A percentile compares a stretch with the other conserved stretches of the same genome.
phyloP scores from a whole-genome alignment of 2,113 vertebrate species.

The Aegypius monachus region DNA sequence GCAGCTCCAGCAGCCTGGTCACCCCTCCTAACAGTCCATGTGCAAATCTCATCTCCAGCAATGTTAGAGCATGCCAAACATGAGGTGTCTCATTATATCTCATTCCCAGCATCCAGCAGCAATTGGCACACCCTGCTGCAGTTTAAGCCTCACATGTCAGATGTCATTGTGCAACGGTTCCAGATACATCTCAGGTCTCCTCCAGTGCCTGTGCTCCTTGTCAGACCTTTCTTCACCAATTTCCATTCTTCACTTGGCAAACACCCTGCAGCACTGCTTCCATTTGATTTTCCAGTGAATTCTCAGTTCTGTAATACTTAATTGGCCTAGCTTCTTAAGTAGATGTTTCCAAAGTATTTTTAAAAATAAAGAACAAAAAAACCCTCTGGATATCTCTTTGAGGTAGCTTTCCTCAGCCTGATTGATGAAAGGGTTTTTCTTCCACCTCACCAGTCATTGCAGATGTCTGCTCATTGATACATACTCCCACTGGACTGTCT shows the following conservation, averaged over 20 bases:
- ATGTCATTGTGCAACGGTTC: not conserved
- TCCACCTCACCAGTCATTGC: not conserved
- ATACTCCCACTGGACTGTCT: not conserved
- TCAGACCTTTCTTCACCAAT: not conserved
- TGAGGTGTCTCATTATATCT: not conserved
- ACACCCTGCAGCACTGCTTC: not conserved
- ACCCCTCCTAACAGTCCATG: not conserved
- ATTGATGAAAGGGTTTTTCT: not conserved
- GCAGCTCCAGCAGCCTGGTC: not conserved
- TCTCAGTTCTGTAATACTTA: not conserved
- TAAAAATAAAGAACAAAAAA: not conserved
- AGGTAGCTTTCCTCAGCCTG: not conserved
- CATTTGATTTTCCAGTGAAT: conserved; percentile 20
- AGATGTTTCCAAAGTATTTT: not conserved
- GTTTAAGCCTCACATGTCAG: not conserved
- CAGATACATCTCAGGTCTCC: not conserved
- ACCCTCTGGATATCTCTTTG: not conserved
- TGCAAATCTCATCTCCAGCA: not conserved
- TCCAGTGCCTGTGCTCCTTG: not conserved
- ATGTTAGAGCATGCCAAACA: not conserved
- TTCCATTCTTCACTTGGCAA: conserved; percentile 25
- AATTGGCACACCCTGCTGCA: not conserved
- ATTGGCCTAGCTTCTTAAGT: not conserved
- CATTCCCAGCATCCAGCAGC: not conserved
- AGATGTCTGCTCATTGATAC: not conserved